phyloP scores from a whole-genome alignment of 2,113 vertebrate species.

The Serinus canaria region DNA sequence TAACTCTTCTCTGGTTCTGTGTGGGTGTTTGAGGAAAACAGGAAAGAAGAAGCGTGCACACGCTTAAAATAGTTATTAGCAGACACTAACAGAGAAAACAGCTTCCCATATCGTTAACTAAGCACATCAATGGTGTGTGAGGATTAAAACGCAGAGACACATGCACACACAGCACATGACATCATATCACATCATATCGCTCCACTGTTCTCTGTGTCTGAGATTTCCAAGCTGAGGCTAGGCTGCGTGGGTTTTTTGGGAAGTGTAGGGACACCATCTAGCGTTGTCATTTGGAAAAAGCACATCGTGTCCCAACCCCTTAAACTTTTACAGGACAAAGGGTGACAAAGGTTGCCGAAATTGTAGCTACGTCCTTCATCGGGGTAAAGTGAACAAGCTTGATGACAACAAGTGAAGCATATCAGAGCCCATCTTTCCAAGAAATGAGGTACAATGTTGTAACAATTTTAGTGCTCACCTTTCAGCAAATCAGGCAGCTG shows the following conservation, averaged over 20 bases:
- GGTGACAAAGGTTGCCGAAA: fast-evolving
- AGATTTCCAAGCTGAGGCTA: neutral
- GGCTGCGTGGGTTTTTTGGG: neutral
- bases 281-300: neutral
- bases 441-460: fast-evolving
- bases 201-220: neutral
- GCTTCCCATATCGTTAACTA: neutral
- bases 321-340: neutral
- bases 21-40: slow-evolving; percentile 3
- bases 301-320: fast-evolving
- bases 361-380: fast-evolving
- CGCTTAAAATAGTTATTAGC: neutral
- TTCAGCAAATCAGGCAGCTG: neutral
- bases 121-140: neutral
- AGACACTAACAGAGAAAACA: neutral
- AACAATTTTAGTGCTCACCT: neutral
- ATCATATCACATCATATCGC: neutral
- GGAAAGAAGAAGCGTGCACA: neutral
- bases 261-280: slow-evolving; percentile 54
- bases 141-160: neutral
- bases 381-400: neutral
- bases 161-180: too few species aligned
- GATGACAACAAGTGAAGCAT: neutral
- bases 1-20: neutral
- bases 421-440: neutral